Conservation (phyloP, 1,140 invertebrate species). For the Drosophila hydei region DNA sequence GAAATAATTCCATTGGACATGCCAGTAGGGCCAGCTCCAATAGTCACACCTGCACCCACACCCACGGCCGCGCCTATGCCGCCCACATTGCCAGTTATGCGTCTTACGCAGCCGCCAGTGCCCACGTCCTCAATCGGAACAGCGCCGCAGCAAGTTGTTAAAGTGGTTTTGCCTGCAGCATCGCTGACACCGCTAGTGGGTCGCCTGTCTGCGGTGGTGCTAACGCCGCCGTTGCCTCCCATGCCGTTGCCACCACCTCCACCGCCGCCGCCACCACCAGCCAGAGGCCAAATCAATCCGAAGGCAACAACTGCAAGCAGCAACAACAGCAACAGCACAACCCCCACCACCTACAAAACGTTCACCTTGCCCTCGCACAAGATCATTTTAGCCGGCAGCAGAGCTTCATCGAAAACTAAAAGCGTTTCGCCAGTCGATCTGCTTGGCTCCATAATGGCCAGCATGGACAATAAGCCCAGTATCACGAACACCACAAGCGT, state of each 20-base stretch:
- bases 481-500: constrained; percentile 16
- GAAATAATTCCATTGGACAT: constrained; percentile 62
- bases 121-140: not conserved
- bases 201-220: constrained; percentile 46
- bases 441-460: constrained; percentile 82
- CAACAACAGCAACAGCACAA: constrained; percentile 13
- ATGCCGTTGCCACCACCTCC: constrained; percentile 69
- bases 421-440: constrained; percentile 62
- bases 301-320: not conserved
- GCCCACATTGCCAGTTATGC: constrained; percentile 16
- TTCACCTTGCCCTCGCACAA: constrained; percentile 68
- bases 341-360: constrained; percentile 70
- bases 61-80: not conserved
- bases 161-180: constrained; percentile 57
- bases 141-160: constrained; percentile 47
- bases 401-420: constrained; percentile 29
- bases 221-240: constrained; percentile 67
- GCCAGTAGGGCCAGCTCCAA: constrained; percentile 11
- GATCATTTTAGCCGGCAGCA: constrained; percentile 58
- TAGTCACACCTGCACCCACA: not conserved
- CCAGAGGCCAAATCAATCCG: not conserved
- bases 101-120: constrained; percentile 20
- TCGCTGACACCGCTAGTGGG: constrained; percentile 50
- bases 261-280: constrained; percentile 34
- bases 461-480: constrained; percentile 77